Evolutionary conservation across 2,797 vertebrate species (phyloP).

Genomic region (Sebastolobus alascanus): DNA sequence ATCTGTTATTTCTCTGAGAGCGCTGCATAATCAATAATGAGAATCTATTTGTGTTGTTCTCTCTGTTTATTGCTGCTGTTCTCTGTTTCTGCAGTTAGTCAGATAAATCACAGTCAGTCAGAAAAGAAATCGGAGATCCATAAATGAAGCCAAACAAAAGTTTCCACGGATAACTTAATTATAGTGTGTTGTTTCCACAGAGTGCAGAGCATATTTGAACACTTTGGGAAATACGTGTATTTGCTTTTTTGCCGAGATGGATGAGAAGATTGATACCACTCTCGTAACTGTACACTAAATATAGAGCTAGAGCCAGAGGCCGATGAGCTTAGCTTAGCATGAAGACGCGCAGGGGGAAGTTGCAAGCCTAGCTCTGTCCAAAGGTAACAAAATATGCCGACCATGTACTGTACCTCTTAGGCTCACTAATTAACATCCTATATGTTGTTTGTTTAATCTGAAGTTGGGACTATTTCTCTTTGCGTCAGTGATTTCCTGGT

Average conservation of each 20-base stretch:
- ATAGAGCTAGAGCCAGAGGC: neutral
- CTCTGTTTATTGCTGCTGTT: slow-evolving; percentile 9
- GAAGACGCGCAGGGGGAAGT: neutral
- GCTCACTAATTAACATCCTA: neutral
- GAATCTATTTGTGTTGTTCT: slow-evolving; percentile 17
- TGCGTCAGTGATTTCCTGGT: neutral
- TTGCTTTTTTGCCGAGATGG: neutral
- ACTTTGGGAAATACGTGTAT: neutral
- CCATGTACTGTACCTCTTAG: neutral
- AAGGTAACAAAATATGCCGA: neutral
- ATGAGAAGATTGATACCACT: neutral
- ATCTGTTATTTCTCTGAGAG: slow-evolving; percentile 25
- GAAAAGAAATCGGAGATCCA: slow-evolving; percentile 22
- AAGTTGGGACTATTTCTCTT: neutral
- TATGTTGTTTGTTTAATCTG: neutral
- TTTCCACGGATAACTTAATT: slow-evolving; percentile 13
- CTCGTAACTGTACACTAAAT: neutral
- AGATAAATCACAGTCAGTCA: slow-evolving; percentile 38
- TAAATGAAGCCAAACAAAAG: slow-evolving; percentile 26
- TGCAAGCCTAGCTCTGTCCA: neutral
- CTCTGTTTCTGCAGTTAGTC: slow-evolving; percentile 11
- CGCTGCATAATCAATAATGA: slow-evolving; percentile 49
- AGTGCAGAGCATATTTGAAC: neutral
- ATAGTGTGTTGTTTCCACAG: slow-evolving; percentile 3
- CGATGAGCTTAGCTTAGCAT: slow-evolving; percentile 1